Evolutionary conservation across 30 jellyfish, hydroid and myxozoan species (phyloP).

Genomic region (Pelagia noctiluca): DNA sequence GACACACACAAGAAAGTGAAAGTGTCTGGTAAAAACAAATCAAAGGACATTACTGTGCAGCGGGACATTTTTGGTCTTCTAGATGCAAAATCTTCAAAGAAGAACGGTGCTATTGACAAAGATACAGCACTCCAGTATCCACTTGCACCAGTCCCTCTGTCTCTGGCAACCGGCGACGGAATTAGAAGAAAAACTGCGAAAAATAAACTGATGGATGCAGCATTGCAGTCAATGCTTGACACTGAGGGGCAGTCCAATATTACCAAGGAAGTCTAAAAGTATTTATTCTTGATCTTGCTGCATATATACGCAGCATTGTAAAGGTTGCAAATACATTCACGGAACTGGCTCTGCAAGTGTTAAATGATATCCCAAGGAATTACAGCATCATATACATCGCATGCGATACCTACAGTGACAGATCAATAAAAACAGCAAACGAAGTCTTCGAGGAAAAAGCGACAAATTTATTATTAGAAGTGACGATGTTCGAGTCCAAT

Average conservation of each 20-base stretch:
- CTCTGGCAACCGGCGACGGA: slow-evolving; percentile 59
- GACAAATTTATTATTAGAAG: slow-evolving; percentile 37
- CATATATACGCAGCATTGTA: slow-evolving; percentile 41
- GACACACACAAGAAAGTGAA: slow-evolving; percentile 56
- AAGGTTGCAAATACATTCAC: slow-evolving; percentile 39
- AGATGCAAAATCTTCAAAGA: slow-evolving; percentile 39
- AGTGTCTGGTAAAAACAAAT: slow-evolving; percentile 33
- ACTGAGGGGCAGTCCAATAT: slow-evolving; percentile 36
- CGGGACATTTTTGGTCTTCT: slow-evolving; percentile 46
- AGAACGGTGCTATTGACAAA: slow-evolving; percentile 46
- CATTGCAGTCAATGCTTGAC: slow-evolving; percentile 34
- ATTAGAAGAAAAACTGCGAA: slow-evolving; percentile 36
- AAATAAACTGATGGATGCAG: slow-evolving; percentile 58
- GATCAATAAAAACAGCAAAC: slow-evolving; percentile 41
- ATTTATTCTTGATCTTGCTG: slow-evolving; percentile 37
- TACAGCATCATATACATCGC: slow-evolving; percentile 36
- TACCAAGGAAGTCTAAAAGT: slow-evolving; percentile 32
- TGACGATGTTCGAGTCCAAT: slow-evolving; percentile 43
- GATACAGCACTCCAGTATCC: slow-evolving; percentile 52
- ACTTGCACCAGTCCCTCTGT: slow-evolving; percentile 41
- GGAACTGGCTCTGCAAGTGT: slow-evolving; percentile 48
- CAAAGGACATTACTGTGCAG: slow-evolving; percentile 28
- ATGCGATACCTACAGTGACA: slow-evolving; percentile 43
- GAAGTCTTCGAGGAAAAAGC: slow-evolving; percentile 53
- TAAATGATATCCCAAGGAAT: slow-evolving; percentile 32